phyloP scores from a whole-genome alignment of 1,140 invertebrate species.

The Bilobella aurantiaca region DNA sequence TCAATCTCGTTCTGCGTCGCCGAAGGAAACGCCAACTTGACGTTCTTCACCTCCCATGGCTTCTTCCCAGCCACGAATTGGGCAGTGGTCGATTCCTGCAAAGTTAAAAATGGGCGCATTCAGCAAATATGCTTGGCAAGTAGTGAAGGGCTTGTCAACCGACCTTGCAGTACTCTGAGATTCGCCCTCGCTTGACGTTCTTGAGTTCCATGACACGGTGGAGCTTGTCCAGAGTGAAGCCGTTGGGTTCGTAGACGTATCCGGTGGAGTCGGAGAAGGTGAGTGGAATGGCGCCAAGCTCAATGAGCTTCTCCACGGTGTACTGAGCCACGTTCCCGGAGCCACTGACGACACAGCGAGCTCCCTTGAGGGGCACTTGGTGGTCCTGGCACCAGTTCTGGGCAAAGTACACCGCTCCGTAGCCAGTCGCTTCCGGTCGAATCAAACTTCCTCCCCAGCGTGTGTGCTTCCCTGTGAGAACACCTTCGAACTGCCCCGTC shows the following conservation, averaged over 20 bases:
- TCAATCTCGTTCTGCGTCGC: slow-evolving; percentile 22
- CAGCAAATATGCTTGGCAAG: too few relatives aligned
- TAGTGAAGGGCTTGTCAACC: too few relatives aligned
- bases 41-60: slow-evolving; percentile 17
- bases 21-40: slow-evolving; percentile 14
- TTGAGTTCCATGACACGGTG: slow-evolving; percentile 8
- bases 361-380: slow-evolving; percentile 3
- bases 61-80: slow-evolving; percentile 12
- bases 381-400: neutral
- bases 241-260: slow-evolving; percentile 15
- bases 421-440: slow-evolving; percentile 21
- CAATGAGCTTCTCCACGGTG: slow-evolving; percentile 12
- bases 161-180: slow-evolving; percentile 12
- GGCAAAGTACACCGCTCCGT: slow-evolving; percentile 19
- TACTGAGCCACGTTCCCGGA: slow-evolving; percentile 21
- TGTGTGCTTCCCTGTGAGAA: slow-evolving; percentile 16
- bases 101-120: neutral
- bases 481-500: slow-evolving; percentile 9
- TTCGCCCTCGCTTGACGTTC: neutral
- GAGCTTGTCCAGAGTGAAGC: slow-evolving; percentile 9
- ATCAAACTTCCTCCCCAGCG: slow-evolving; percentile 15
- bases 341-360: slow-evolving; percentile 8
- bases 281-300: slow-evolving; percentile 14
- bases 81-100: slow-evolving; percentile 7
- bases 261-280: slow-evolving; percentile 11